Conservation (phyloP, 1,140 invertebrate species). For the Neodiprion fabricii region DNA sequence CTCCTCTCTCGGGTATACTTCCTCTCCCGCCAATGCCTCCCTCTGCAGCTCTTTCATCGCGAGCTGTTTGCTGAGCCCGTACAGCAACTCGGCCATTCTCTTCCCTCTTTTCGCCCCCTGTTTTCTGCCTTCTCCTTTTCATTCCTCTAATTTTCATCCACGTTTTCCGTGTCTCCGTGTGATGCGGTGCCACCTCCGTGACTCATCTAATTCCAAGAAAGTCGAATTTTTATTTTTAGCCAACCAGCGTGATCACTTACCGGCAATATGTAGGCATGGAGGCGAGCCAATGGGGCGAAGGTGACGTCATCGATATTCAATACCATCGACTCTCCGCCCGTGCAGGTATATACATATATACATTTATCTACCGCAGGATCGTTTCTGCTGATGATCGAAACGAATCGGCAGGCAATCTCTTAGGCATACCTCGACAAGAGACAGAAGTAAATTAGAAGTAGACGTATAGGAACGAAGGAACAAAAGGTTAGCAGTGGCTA, state of each 20-base stretch:
- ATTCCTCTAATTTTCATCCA: neutral
- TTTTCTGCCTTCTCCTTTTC: neutral
- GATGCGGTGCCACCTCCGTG: neutral
- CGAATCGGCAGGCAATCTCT: conserved; percentile 3
- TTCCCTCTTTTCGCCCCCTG: neutral
- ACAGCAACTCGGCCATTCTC: too few species aligned
- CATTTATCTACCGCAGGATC: neutral
- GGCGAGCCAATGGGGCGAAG: neutral
- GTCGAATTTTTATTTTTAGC: neutral
- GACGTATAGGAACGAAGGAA: neutral
- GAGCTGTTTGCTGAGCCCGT: neutral
- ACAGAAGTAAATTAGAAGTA: conserved; percentile 3
- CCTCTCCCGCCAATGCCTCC: neutral
- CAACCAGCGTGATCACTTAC: neutral
- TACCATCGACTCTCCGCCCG: neutral
- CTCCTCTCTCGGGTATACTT: neutral
- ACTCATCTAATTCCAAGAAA: neutral
- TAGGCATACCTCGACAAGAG: neutral
- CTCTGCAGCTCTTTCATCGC: neutral
- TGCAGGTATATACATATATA: neutral
- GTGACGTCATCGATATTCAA: conserved; percentile 2
- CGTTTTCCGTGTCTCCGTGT: neutral
- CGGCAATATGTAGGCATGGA: neutral
- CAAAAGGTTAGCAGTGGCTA: conserved; percentile 3
- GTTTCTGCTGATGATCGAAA: neutral